A percentile compares a stretch with the other conserved stretches of the same genome.
These are phyloP conservation scores for Pollimyrus isidori DNA, from an alignment of 2,113 vertebrate genomes.

Conservation along the genomic window DNA sequence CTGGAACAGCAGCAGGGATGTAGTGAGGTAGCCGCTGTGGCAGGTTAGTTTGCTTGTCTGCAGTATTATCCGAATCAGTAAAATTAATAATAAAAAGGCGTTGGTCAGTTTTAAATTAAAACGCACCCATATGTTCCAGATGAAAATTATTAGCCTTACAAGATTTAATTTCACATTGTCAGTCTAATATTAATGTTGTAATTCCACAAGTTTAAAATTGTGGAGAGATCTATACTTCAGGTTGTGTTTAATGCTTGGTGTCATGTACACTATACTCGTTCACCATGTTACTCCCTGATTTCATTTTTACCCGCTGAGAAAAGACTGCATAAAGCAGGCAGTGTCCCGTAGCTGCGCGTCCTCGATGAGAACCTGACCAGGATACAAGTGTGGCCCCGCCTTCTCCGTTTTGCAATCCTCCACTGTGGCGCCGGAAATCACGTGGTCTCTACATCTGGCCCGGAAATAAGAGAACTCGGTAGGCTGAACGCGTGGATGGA, in stretches of 20 bases:
- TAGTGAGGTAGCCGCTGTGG: not conserved
- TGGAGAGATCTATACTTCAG: not conserved
- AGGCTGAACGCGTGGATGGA: no score
- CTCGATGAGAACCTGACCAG: no score
- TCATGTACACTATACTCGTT: not conserved
- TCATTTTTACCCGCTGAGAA: not conserved
- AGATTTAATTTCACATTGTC: no score
- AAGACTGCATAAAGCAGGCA: not conserved
- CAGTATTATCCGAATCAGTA: not conserved
- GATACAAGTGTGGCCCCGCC: no score
- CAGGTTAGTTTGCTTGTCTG: not conserved
- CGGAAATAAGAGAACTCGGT: no score
- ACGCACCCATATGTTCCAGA: not conserved
- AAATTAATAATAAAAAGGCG: not conserved
- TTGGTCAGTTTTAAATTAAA: not conserved
- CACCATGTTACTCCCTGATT: not conserved
- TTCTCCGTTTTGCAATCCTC: no score
- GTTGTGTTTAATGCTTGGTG: no score
- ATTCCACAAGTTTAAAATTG: no score
- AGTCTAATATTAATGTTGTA: no score
- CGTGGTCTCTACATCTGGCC: no score
- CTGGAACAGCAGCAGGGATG: not conserved
- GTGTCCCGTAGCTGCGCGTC: not conserved
- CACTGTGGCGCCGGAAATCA: no score
- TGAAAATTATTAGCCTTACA: not conserved